Evolutionary conservation across 2,113 vertebrate species (phyloP), one percentile per base, ranked within the genome.

Genomic region (Chaenogobius annularis): DNA sequence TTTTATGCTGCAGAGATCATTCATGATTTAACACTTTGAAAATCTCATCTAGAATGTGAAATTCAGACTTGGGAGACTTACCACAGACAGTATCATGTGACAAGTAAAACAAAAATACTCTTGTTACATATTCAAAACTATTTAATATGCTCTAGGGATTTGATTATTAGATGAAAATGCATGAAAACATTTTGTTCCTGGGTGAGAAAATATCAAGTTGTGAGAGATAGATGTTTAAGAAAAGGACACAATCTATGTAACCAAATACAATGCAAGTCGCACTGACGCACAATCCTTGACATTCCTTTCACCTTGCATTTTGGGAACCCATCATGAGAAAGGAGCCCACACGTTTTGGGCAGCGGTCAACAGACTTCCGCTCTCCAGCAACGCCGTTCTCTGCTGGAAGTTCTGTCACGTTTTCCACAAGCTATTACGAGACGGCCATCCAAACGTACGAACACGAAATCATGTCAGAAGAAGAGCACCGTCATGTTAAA

Each of bases 391-490:
- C 0, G 96, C 98, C 0, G 96, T 99, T 74, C 95, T 99, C 66
- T 98, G 98, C 90, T 99, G 98, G 98, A 99, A 99, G 90, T 99
- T 99, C 92, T 99, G 98, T 92, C 97, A 99, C 0, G 97, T 99
- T 83, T 97, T 99, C 91, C 98, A 99, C 93, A 99, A 99, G 69
- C 93, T 99, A 7, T 96, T 99, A 74, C 94, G 97, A 1, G 98
- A 99, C 0, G 98, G 98, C 56, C 98, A 99, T 81, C 94, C 96
- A 0, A 96, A 95, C 0, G 98, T 99, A 90, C 90, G 97, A 94
- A 68, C 7, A 63, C 11, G 48, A 3, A 10, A 46, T 8, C 47
- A 7, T 19, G 3, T 54, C 55, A 58, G 55, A 17, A 58, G 55
- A 17, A 7, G 37, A 40, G 61, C 1, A 17, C 10, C 5, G 1